Evolutionary conservation across 2,113 vertebrate species (phyloP), one percentile per base, ranked within the genome.

Genomic region (Oncorhynchus kisutch): DNA sequence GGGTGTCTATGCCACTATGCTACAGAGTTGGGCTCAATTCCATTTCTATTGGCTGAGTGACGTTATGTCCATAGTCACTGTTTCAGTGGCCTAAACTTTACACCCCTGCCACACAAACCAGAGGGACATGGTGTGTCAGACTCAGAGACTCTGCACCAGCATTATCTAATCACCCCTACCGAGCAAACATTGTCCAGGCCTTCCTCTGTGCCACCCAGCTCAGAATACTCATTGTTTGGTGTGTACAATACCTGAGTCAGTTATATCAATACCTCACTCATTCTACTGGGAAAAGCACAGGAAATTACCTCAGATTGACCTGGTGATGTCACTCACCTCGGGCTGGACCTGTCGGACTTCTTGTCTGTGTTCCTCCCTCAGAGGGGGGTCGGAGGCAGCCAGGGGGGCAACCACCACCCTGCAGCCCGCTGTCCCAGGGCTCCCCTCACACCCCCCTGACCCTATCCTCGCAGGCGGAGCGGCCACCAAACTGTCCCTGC

Each of bases 401-500:
- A 80, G 57, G 29, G 83, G 78, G 1, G 80, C 81, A 70, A 74
- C 72, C 25, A 70, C 76, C 49, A 34, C 82, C 72, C 78, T 87
- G 79, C 89, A 91, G 39, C 75, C 73, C n/a, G 31, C 20, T 65
- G 78, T 86, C 78, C 84, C 88, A 20, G 74, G 72, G 67, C 85
- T 87, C 80, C 88, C 90, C 77, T 87, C 85, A 81, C 90, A 89
- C 80, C 80, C 74, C 83, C 62, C 79, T 12, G 59, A 60, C 71
- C 77, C 84, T 29, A 11, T 66, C 45, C 85, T 81, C 74, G 78
- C 72, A 49, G 85, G 89, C n/a, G 77, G 83, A 57, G 87, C 86
- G 73, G 93, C 92, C 74, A 94, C 92, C 83, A 94, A 85, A 60
- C n/a, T 90, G 34, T 93, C 92, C 81, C 80, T 87, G 86, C 93